Percentiles rank a stretch among this genome's conserved stretches.
phyloP scores from a whole-genome alignment of 2,888 invertebrate species.

The Lithophane socia region DNA sequence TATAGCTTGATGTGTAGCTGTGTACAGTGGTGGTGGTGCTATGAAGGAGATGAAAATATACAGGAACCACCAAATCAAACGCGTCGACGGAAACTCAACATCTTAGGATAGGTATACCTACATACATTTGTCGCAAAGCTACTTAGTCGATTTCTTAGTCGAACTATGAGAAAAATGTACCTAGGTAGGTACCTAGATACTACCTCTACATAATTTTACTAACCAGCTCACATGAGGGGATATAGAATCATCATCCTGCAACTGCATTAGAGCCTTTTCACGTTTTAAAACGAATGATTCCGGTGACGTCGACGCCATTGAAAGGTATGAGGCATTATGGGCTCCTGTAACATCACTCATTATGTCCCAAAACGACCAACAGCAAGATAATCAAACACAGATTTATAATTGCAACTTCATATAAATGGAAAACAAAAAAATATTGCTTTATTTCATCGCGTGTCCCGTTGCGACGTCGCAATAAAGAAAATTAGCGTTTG shows the following conservation, averaged over 20 bases:
- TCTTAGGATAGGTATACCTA: background rate
- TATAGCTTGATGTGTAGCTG: too few relatives aligned
- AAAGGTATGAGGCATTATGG: background rate
- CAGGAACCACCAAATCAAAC: background rate
- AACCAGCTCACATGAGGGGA: conserved; percentile 5
- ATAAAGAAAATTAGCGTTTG: conserved; percentile 83
- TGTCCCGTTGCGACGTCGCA: conserved; percentile 78
- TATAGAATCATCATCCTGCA: conserved; percentile 4
- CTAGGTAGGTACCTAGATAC: too few relatives aligned
- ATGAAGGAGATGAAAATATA: background rate
- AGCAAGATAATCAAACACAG: conserved; percentile 9
- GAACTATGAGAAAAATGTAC: background rate
- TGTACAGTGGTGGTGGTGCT: too few relatives aligned
- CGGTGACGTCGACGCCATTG: too few relatives aligned
- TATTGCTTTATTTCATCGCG: conserved; percentile 78
- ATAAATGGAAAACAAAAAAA: conserved; percentile 65
- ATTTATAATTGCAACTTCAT: conserved; percentile 54
- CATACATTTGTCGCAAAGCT: background rate
- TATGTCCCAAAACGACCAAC: background rate
- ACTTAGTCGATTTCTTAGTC: background rate
- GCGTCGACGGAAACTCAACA: background rate
- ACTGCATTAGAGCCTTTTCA: background rate
- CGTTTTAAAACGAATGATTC: background rate
- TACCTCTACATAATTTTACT: background rate
- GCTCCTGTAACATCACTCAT: background rate